Conservation (phyloP, 2,113 vertebrate species). For the Microtus oregoni region DNA sequence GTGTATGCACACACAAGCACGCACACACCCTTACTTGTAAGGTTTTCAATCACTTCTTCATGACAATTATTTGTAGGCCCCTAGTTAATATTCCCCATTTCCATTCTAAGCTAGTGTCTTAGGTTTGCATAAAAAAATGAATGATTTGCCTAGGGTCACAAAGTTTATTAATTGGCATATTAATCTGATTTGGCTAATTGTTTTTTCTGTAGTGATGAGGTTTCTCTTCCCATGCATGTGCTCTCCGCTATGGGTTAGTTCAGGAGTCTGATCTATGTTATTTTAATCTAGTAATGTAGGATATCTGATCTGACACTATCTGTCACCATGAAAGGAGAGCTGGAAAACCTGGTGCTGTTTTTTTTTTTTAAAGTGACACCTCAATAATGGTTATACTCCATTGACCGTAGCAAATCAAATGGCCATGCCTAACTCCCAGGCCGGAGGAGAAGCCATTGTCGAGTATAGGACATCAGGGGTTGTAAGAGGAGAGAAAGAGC, state of each 20-base stretch:
- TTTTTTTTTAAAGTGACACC: background rate
- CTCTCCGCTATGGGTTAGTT: background rate
- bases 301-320: background rate
- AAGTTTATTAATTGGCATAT: background rate
- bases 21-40: background rate
- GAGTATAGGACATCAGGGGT: background rate
- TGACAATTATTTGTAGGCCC: background rate
- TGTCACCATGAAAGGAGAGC: background rate
- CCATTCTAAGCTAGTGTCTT: background rate
- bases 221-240: background rate
- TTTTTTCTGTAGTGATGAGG: conserved; percentile 5
- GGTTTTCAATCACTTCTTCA: background rate
- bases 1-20: background rate
- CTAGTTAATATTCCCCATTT: background rate
- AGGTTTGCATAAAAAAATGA: conserved; percentile 17
- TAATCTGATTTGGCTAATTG: background rate
- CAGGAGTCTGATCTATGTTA: background rate
- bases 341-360: background rate
- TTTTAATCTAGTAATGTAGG: background rate
- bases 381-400: background rate
- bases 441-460: background rate
- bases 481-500: background rate
- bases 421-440: background rate
- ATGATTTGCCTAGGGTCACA: background rate
- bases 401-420: background rate